Conservation (phyloP, 37 sponge, comb jelly and placozoan genomes). For the Chondrilla cf. caribensis region DNA sequence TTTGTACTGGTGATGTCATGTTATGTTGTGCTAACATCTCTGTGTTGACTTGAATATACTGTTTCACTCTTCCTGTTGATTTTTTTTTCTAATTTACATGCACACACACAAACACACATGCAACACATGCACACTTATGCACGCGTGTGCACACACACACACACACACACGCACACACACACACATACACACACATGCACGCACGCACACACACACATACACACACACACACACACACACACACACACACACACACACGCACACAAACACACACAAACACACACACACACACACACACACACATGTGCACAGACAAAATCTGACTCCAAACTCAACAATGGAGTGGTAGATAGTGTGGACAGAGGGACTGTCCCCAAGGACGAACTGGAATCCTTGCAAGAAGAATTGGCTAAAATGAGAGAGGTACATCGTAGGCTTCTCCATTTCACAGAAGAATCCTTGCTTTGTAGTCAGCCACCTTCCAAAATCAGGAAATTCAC, state of each 20-base stretch:
- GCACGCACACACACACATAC: not conserved
- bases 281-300: no score
- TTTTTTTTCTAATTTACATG: no score
- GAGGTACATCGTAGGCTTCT: conserved; percentile 45
- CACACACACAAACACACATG: no score
- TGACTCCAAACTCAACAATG: not conserved
- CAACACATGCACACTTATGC: no score
- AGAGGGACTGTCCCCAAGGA: not conserved
- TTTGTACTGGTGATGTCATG: no score
- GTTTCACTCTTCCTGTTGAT: not conserved
- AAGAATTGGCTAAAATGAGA: not conserved
- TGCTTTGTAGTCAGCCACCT: not conserved
- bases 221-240: not conserved
- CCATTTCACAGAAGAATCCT: conserved; percentile 17
- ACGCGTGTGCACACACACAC: no score
- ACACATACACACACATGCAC: no score
- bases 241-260: no score
- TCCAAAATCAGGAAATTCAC: not conserved
- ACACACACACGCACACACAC: no score
- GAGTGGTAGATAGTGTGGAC: not conserved
- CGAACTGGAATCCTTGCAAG: not conserved
- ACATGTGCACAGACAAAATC: not conserved
- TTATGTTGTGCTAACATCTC: not conserved
- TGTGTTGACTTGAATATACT: not conserved
- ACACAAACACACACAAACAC: no score